A percentile compares a stretch with the other conserved stretches of the same genome.
Conservation (phyloP, 2,888 invertebrate species). For the Aphelenchoides bicaudatus region DNA sequence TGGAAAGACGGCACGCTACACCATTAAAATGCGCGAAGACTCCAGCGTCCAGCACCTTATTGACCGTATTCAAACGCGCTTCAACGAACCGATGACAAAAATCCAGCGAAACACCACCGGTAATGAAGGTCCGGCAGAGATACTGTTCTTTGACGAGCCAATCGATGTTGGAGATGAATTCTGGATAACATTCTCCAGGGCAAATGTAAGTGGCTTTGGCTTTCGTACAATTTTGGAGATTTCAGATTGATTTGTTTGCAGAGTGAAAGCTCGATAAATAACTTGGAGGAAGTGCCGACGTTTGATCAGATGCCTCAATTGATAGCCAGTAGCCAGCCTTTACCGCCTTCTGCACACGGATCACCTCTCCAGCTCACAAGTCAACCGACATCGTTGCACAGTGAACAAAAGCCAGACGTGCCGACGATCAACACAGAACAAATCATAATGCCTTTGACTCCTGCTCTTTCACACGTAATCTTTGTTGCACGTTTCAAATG, state of each 20-base stretch:
- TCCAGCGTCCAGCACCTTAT: constrained; percentile 15
- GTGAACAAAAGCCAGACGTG: too few relatives aligned
- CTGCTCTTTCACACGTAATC: too few relatives aligned
- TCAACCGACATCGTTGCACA: neutral
- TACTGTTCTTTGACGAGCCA: constrained; percentile 14
- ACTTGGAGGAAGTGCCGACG: neutral
- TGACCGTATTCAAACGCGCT: constrained; percentile 17
- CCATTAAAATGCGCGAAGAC: constrained; percentile 6
- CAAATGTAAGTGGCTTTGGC: neutral
- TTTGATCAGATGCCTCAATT: constrained; percentile 1
- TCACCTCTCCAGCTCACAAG: neutral
- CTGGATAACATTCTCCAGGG: constrained; percentile 7
- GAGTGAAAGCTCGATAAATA: neutral
- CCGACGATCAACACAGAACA: neutral
- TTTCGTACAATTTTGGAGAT: constrained; percentile 4
- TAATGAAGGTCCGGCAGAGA: constrained; percentile 2
- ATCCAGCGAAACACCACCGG: neutral
- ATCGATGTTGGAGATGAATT: constrained; percentile 14
- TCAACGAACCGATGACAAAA: neutral
- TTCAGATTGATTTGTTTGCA: constrained; percentile 3
- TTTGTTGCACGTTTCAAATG: too few relatives aligned
- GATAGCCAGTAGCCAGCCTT: too few relatives aligned
- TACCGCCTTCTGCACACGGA: too few relatives aligned
- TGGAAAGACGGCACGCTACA: constrained; percentile 10
- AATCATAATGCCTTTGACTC: neutral